Percentiles rank a stretch among this genome's conserved stretches.
Evolutionary conservation across 2,113 vertebrate genomes (phyloP).

Genomic region (Ochotona curzoniae): DNA sequence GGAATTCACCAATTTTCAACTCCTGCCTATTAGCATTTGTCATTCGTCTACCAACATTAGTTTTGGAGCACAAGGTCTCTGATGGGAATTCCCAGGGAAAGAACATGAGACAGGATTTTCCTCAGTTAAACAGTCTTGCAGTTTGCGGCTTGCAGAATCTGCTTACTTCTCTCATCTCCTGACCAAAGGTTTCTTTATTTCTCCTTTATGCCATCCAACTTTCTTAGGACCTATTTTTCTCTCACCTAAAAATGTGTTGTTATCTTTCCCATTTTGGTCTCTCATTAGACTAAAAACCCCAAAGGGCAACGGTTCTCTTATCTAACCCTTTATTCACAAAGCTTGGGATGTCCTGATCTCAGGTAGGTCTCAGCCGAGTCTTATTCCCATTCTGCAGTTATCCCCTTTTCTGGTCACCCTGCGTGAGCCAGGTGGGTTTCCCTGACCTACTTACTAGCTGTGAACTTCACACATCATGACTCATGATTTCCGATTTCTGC

Average conservation of each 20-base stretch:
- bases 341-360: neutral
- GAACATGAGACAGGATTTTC: neutral
- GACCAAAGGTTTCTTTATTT: neutral
- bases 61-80: neutral
- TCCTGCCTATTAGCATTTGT: neutral
- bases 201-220: neutral
- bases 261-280: neutral
- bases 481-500: neutral
- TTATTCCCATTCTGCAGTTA: neutral
- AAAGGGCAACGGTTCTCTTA: neutral
- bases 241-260: neutral
- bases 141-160: neutral
- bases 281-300: neutral
- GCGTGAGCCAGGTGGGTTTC: neutral
- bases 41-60: neutral
- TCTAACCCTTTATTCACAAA: neutral
- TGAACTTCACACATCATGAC: neutral
- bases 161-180: neutral
- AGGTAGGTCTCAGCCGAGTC: neutral
- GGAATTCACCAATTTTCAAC: neutral
- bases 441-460: neutral
- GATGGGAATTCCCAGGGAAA: slow-evolving; percentile 11
- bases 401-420: neutral
- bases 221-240: neutral
- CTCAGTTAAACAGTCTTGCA: neutral